Base-by-base conservation (phyloP, 2,888 invertebrate genomes). In the Xanthorhoe designata region DNA sequence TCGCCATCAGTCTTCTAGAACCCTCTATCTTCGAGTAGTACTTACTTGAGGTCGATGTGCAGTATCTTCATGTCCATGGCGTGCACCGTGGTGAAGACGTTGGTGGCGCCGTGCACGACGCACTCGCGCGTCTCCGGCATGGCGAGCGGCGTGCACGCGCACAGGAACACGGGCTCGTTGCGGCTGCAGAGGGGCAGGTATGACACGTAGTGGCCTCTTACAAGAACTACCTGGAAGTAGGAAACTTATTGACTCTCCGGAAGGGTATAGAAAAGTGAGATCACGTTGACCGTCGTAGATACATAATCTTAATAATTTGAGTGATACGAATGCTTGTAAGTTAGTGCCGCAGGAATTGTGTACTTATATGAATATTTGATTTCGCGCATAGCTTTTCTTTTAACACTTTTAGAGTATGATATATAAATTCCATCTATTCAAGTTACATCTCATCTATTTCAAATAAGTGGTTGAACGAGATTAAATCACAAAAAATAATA, bases 1-100 rank as follows among this genome's bases (percentile, higher is more conserved):
- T 24, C 24, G 4, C 24, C 24, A 24, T 24, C 2, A 24, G 24
- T 24, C 1, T 24, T 24, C 24, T 24, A 24, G 1, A 24, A 24
- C 1, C 2, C 24, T 24, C 24, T 3, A 24, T n/a, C n/a, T n/a
- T n/a, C n/a, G n/a, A n/a, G n/a, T 24, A 4, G 53, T 52, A 95
- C 97, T 96, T 95, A 99, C 99, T 98, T 98, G 87, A 96, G 95
- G 89, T 99, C 98, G 79, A 99, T 95, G 90, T 98, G 98, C 78
- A 98, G 96, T 92, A 98, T 98, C 92, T 98, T 98, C 98, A 99
- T 99, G 92, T 99, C 99, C 96, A 99, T 97, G 72, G 97, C 96
- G 88, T 99, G 99, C 77, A 99, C 97, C 66, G 98, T 97, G 82
- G 98, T 98, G 94, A 99, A 99, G 73, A 99, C 98, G 92, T 98